Evolutionary conservation across 2,888 invertebrate species (phyloP), one percentile per base, ranked within the genome.

Genomic region (Scaptomyza parva): DNA sequence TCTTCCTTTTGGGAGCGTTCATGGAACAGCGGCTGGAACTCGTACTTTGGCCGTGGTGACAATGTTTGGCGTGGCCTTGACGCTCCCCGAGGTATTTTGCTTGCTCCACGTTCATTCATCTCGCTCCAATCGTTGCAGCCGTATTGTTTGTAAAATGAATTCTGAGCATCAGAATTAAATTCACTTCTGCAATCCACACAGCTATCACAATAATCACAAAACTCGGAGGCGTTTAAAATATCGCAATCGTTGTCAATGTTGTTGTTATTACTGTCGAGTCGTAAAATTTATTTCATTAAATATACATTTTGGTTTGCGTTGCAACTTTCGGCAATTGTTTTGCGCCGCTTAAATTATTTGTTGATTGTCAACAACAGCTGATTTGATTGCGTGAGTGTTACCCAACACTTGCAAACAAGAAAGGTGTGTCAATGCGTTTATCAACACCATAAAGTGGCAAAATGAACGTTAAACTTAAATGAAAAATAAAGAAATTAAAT

Each of bases 21-120:
- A 89, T 95, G 95, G 92, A 96, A 96, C 51, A 96, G 90, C 2
- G 95, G 93, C 81, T 92, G 70, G 58, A 91, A 89, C 1, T 86
- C 74, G 8, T 80, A 74, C 55, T 79, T 88, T 17, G 85, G 76
- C 0, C 89, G 82, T 22, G 72, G 79, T 37, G 67, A 67, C 28
- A 18, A 48, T 18, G 20, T 30, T 18, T 62, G 73, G 0, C 88
- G 86, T 0, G 75, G 66, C 4, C 59, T 54, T 1, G 66, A 53
- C 2, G 65, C 64, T 9, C 62, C 64, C 1, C 82, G 63, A 2
- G 82, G 86, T 11, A 83, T 83, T 9, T 71, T 55, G 41, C 86
- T 83, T 12, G 8, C 18, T 28, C 39, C 44, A 2, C 51, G 51
- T 8, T 37, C 61, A 47, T n/a, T 60, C 79, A 82, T 74, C 0